Percentiles rank a stretch among this genome's conserved stretches.
These are phyloP conservation scores for Bujurquina vittata DNA, from an alignment of 2,113 vertebrate genomes.

Conservation along the genomic window DNA sequence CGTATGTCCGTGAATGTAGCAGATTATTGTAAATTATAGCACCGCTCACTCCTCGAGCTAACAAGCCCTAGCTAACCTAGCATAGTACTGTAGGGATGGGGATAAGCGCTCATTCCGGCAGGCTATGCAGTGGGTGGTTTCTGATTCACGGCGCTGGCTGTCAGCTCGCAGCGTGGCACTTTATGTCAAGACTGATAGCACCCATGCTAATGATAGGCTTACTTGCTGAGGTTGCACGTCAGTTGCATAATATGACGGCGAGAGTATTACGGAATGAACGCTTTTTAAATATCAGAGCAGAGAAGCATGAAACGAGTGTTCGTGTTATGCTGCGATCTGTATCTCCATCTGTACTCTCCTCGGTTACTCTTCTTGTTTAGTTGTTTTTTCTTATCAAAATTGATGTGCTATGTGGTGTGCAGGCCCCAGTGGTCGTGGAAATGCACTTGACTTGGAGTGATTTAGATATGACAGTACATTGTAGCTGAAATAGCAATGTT, in stretches of 20 bases:
- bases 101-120: slow-evolving; percentile 1
- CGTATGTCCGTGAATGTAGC: neutral
- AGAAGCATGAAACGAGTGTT: neutral
- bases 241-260: neutral
- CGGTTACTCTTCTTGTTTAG: neutral
- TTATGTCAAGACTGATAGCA: neutral
- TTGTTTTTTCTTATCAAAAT: neutral
- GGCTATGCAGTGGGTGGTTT: neutral
- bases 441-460: neutral
- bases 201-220: neutral
- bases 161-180: neutral
- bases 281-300: neutral
- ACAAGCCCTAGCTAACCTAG: slow-evolving; percentile 36
- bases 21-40: neutral
- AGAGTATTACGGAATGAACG: neutral
- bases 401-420: neutral
- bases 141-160: neutral
- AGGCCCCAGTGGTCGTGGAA: neutral
- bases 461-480: neutral
- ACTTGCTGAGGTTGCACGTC: neutral
- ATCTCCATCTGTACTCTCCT: neutral
- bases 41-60: slow-evolving; percentile 14
- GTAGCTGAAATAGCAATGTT: neutral
- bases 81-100: neutral
- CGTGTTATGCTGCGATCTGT: neutral